Conservation (phyloP, 2,113 vertebrate genomes). For the Agapornis roseicollis region DNA sequence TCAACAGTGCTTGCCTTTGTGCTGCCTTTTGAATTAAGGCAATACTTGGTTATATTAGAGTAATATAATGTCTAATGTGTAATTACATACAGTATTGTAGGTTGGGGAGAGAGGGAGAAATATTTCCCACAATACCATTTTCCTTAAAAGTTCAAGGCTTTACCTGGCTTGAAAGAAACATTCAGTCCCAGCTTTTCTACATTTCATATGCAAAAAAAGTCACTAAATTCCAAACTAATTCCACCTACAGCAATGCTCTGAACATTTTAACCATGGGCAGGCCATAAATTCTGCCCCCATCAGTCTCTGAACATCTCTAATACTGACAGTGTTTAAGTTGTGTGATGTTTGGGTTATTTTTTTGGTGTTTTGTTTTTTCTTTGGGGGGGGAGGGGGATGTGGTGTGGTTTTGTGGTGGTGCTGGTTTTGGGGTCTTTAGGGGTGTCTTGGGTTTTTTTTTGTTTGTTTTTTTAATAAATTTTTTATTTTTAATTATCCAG, state of each 20-base stretch:
- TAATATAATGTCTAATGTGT: background rate
- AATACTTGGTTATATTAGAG: background rate
- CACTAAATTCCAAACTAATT: background rate
- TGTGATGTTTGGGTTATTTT: background rate
- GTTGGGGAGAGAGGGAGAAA: background rate
- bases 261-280: background rate
- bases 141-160: background rate
- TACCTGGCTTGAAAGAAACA: background rate
- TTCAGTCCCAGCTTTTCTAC: background rate
- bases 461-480: background rate
- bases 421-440: no score
- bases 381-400: no score
- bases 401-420: no score
- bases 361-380: no score
- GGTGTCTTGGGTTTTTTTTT: background rate
- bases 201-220: background rate
- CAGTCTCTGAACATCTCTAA: background rate
- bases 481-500: background rate
- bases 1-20: accelerated
- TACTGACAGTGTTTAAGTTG: background rate
- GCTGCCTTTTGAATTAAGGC: background rate
- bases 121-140: background rate
- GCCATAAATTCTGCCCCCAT: background rate
- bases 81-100: background rate
- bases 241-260: background rate